Evolutionary conservation across 2,113 vertebrate species (phyloP).

Genomic region (Phylloscopus trochilus): DNA sequence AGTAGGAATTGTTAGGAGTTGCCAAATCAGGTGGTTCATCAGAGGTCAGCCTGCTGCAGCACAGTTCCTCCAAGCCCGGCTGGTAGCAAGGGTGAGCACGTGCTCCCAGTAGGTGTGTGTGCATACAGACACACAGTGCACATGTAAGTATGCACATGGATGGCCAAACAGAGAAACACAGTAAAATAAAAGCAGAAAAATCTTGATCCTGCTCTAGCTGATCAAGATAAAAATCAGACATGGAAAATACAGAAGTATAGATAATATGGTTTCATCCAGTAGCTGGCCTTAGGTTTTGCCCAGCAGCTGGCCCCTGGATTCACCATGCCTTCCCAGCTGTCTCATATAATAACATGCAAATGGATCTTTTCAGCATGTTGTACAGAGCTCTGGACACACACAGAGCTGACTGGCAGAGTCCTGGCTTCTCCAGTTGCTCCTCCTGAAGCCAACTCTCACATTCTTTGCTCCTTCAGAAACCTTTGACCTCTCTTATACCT

Average conservation of each 20-base stretch:
- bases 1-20: background rate
- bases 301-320: background rate
- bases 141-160: rapidly evolving
- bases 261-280: background rate
- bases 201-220: background rate
- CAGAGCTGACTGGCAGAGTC: background rate
- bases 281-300: background rate
- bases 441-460: background rate
- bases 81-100: rapidly evolving
- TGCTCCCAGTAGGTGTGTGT: rapidly evolving
- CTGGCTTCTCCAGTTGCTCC: background rate
- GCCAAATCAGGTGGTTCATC: background rate
- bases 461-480: background rate
- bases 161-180: background rate
- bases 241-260: background rate
- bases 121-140: too few relatives aligned
- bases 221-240: background rate
- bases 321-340: background rate
- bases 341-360: background rate
- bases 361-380: background rate
- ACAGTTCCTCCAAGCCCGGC: background rate
- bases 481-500: background rate
- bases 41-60: background rate
- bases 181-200: background rate
- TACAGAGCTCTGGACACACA: background rate